A percentile compares a stretch with the other conserved stretches of the same genome.
phyloP scores from a whole-genome alignment of 2,888 invertebrate species.

The Eilema griseolum region DNA sequence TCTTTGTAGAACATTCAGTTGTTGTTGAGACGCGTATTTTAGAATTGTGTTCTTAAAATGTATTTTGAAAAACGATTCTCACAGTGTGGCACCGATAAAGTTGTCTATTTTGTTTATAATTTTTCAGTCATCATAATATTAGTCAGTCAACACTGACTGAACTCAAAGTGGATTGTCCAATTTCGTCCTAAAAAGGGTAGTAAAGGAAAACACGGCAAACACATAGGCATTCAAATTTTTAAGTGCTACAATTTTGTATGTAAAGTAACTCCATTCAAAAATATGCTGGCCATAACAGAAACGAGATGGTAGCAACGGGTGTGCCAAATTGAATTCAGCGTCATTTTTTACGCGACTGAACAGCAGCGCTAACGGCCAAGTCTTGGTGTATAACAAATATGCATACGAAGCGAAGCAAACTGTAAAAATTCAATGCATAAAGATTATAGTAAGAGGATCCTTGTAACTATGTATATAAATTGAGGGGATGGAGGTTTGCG shows the following conservation, averaged over 20 bases:
- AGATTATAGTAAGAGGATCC: conserved; percentile 11
- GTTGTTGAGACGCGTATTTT: background rate
- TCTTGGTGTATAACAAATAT: conserved; percentile 37
- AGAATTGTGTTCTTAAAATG: background rate
- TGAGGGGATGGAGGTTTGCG: background rate
- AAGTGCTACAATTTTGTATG: conserved; percentile 12
- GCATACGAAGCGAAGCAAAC: conserved; percentile 22
- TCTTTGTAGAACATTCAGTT: background rate
- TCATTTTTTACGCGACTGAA: conserved; percentile 48
- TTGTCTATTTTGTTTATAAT: background rate
- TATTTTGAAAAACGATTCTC: background rate
- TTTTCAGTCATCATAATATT: too few relatives aligned
- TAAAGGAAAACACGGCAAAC: background rate
- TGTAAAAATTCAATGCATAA: conserved; percentile 22
- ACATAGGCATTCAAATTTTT: conserved; percentile 26
- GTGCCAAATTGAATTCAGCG: conserved; percentile 54
- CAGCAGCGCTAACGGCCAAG: conserved; percentile 37
- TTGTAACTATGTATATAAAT: background rate
- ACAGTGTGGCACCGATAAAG: background rate
- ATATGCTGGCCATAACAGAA: conserved; percentile 32
- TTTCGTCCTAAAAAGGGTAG: background rate
- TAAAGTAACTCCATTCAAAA: conserved; percentile 27
- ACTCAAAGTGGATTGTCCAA: too few relatives aligned
- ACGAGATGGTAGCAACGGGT: conserved; percentile 49
- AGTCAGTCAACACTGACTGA: background rate